Percentiles rank a stretch among this genome's conserved stretches.
These are phyloP conservation scores for Netelia virgata DNA, from an alignment of 2,888 invertebrate genomes.

Conservation along the genomic window DNA sequence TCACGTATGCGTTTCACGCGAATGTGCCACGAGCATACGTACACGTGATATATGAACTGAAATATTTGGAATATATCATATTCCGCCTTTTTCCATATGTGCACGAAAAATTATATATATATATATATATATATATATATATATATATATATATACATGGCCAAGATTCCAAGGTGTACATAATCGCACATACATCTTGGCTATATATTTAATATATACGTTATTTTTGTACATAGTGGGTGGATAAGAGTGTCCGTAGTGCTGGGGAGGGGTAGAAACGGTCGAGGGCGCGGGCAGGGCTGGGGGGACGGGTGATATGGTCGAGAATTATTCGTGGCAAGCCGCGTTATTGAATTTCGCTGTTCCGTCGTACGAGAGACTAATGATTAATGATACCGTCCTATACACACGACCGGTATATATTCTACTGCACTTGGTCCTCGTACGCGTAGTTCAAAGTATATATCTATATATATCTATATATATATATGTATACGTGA, in stretches of 20 bases:
- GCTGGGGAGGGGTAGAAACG: background rate
- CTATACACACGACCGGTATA: background rate
- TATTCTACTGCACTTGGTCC: constrained; percentile 10
- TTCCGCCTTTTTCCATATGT: background rate
- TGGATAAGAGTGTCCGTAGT: no score
- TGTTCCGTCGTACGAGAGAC: constrained; percentile 29
- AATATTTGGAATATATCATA: constrained; percentile 14
- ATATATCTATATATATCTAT: constrained; percentile 3
- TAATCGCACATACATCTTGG: background rate
- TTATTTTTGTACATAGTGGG: no score
- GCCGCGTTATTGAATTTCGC: constrained; percentile 52
- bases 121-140: background rate
- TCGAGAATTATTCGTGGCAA: constrained; percentile 40
- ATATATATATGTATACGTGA: constrained; percentile 11
- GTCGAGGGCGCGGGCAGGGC: background rate
- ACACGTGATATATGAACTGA: constrained; percentile 27
- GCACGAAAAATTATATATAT: background rate
- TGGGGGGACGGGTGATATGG: background rate
- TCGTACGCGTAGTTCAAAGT: background rate
- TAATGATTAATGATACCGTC: constrained; percentile 40
- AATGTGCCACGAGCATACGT: constrained; percentile 16
- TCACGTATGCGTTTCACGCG: constrained; percentile 1
- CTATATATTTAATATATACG: background rate
- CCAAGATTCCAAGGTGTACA: background rate
- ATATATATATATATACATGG: background rate